Base-by-base conservation (phyloP, 1,140 invertebrate species). In the Ruditapes philippinarum region DNA sequence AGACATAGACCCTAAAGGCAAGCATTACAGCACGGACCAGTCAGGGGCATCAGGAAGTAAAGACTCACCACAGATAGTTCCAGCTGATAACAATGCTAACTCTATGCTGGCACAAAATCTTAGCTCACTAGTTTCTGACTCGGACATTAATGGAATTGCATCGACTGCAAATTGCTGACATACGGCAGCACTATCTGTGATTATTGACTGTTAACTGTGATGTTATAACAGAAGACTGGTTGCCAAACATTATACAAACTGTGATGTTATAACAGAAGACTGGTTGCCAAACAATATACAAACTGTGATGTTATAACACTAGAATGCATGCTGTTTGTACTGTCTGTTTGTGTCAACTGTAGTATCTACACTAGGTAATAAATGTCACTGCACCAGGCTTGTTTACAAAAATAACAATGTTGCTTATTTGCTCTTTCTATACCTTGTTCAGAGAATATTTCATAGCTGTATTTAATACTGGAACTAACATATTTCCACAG, bases 1-100 rank as follows among this genome's bases (percentile, higher is more conserved):
- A 9, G 91, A 92, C 33, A 93, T 93, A 40, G 92, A 94, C 60
- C 91, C 92, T 22, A 88, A 93, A 42, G 93, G 84, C 76, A 92
- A 92, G 49, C 91, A 92, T 0, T 93, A 93, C 81, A 91, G 90
- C 36, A 94, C 91, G 14, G 93, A 94, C 28, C 78, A 85, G 79
- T 42, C 80, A 14, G 68, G 82, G 33, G 36, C 45, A 3, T 79
- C 76, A 5, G 45, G 45, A 1, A 54, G 45, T n/a, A 54, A 36
- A 14, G 76, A 79, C 42, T 22, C 9, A 11, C 33, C 76, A 4
- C 76, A 79, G 76, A 60, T 79, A 19, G 76, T 79, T 7, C 25
- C 76, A 14, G 49, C 76, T 33, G 76, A 79, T 31, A 79, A 57
- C n/a, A 79, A 79, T 57, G 76, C 76, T 28, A 79, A 79, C 49